Evolutionary conservation across 2,888 invertebrate species (phyloP).

Genomic region (Agelastica alni): DNA sequence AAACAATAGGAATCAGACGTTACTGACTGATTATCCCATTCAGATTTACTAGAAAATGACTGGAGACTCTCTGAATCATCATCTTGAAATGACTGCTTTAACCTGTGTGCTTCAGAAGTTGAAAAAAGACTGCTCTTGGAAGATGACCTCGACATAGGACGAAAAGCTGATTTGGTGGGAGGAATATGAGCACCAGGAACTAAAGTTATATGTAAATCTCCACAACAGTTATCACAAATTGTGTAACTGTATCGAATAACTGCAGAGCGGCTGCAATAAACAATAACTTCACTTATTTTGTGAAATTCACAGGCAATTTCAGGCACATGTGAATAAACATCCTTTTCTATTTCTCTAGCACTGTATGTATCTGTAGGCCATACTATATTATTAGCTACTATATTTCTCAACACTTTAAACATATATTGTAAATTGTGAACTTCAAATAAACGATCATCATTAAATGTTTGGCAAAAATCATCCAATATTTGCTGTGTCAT

Average conservation of each 20-base stretch:
- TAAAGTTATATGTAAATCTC: conserved; percentile 53
- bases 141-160: conserved; percentile 6
- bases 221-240: conserved; percentile 58
- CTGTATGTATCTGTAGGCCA: conserved; percentile 43
- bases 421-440: conserved; percentile 52
- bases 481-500: conserved; percentile 51
- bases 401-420: conserved; percentile 48
- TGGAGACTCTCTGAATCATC: conserved; percentile 25
- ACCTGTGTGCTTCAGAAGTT: conserved; percentile 3
- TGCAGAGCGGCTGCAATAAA: conserved; percentile 55
- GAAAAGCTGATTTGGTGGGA: conserved; percentile 22
- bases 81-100: conserved; percentile 15
- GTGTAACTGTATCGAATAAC: conserved; percentile 56
- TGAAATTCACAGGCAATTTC: conserved; percentile 56
- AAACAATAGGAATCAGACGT: conserved; percentile 15
- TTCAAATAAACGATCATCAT: conserved; percentile 33
- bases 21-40: conserved; percentile 29
- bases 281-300: conserved; percentile 47
- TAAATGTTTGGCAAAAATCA: conserved; percentile 41
- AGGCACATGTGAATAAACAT: conserved; percentile 47
- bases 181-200: conserved; percentile 57
- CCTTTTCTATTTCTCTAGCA: conserved; percentile 51
- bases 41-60: conserved; percentile 31
- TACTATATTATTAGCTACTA: conserved; percentile 35
- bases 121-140: conserved; percentile 19